These are phyloP conservation scores for Ormyrus rosae DNA, from an alignment of 2,888 invertebrate genomes.

Conservation along the genomic window DNA sequence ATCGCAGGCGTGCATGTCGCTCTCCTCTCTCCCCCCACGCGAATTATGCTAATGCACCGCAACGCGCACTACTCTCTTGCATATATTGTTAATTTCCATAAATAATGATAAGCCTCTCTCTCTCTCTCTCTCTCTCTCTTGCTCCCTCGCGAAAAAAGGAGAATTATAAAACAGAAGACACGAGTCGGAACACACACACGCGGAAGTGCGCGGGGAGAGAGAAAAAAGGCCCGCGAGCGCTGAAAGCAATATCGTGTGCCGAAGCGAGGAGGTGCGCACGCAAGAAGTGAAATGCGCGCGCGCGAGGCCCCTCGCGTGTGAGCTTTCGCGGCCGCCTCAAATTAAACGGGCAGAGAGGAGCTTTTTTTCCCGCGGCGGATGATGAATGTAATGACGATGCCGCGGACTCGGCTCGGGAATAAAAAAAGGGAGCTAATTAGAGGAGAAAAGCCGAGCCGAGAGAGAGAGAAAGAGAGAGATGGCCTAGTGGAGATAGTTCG, in stretches of 20 bases:
- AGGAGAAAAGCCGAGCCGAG: background rate
- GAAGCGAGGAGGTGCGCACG: slow-evolving; percentile 30
- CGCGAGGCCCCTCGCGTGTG: slow-evolving; percentile 8
- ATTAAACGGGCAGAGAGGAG: slow-evolving; percentile 25
- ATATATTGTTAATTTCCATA: slow-evolving; percentile 56
- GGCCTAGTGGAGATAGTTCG: slow-evolving; percentile 39
- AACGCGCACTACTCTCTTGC: background rate
- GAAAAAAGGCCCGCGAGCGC: slow-evolving; percentile 20
- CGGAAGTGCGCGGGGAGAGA: background rate
- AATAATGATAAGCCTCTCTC: slow-evolving; percentile 54
- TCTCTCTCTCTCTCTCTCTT: background rate
- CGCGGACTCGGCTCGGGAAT: background rate
- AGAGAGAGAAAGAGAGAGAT: slow-evolving; percentile 21
- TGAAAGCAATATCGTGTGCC: slow-evolving; percentile 54
- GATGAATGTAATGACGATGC: slow-evolving; percentile 12
- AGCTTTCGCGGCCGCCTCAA: background rate
- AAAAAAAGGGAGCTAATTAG: slow-evolving; percentile 28
- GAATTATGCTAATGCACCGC: slow-evolving; percentile 53
- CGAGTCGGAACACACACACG: slow-evolving; percentile 30
- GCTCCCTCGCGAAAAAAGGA: too few species aligned
- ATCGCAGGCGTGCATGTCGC: background rate
- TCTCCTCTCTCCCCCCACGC: slow-evolving; percentile 12
- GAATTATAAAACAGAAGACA: slow-evolving; percentile 27
- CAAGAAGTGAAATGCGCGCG: slow-evolving; percentile 56
- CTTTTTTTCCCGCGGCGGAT: background rate